phyloP scores from a whole-genome alignment of 1,140 invertebrate genomes.

The Himalopsyche phryganea region DNA sequence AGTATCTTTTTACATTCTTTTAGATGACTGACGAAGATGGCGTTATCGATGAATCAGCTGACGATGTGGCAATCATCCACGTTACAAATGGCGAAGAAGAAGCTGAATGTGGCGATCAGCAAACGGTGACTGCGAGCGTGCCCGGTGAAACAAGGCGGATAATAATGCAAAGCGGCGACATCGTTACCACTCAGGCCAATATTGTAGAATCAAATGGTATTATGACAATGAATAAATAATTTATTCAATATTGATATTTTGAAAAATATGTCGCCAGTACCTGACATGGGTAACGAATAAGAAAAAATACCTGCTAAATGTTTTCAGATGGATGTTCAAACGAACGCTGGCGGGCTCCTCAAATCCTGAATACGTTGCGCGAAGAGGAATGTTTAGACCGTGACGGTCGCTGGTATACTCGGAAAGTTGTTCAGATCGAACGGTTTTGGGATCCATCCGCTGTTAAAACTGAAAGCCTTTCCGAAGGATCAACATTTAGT shows the following conservation, averaged over 20 bases:
- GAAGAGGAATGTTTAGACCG: slow-evolving; percentile 52
- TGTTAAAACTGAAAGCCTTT: slow-evolving; percentile 2
- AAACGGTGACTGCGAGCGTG: neutral
- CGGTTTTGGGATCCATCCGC: slow-evolving; percentile 49
- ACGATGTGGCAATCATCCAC: neutral
- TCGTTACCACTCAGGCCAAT: slow-evolving; percentile 25
- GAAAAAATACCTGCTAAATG: no score
- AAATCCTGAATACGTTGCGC: slow-evolving; percentile 47
- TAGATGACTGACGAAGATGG: slow-evolving; percentile 3
- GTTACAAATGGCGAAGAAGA: neutral
- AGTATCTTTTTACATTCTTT: no score
- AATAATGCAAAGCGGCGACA: slow-evolving; percentile 44
- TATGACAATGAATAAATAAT: neutral
- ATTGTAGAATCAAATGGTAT: neutral
- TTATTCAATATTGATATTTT: no score
- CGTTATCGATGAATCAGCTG: neutral
- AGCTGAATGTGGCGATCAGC: neutral
- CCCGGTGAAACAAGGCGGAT: slow-evolving; percentile 28
- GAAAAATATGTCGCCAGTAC: no score
- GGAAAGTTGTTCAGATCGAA: slow-evolving; percentile 56
- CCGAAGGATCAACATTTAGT: neutral
- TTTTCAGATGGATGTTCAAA: no score
- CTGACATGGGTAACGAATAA: no score
- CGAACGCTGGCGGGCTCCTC: slow-evolving; percentile 19
- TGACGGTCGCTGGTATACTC: slow-evolving; percentile 50